Base-by-base conservation (phyloP, 2,888 invertebrate species). In the Neelides folsomi region DNA sequence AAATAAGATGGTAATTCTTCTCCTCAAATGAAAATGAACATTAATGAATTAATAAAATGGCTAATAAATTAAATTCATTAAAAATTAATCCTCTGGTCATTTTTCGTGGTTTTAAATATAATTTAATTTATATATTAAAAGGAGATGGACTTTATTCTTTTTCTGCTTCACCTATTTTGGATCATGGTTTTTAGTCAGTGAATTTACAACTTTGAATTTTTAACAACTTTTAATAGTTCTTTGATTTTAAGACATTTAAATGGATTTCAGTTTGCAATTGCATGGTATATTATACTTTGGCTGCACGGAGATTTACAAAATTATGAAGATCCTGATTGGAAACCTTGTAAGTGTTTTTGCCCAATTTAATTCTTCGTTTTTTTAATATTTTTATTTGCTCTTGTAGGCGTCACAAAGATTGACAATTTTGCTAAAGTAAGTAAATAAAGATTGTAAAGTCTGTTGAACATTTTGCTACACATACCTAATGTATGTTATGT, bases 211-310 rank as follows among this genome's bases (percentile, higher is more conserved):
- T n/a, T 49, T 34, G 27, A 18, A 35, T 16, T 38, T 19, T 41
- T 37, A 35, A 13, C 46, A 47, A 37, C 37, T 43, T 34, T 40
- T 39, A 19, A 16, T 12, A 6, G 3, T 13, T 41, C 19, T 37
- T 38, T 27, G 27, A 46, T 49, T 43, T 34, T 3, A 27, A 64
- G 64, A 51, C 27, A 27, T 3, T 27, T 3, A 3, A 27, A 7
- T 27, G 27, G 3, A 27, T 27, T 27, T 27, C 27, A 27, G 13
- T 95, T 94, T 68, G 92, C 88, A 0, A 73, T 83, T 9, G 76
- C 92, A 51, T 95, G 94, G 83, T 95, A 88, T 85, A 71, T 87
- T 36, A 90, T 94, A 55, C 81, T 86, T 39, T 82, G 82, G 67
- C 79, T 82, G 1, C 93, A 95, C 70, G 93, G 88, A 1, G 95